A percentile compares a stretch with the other conserved stretches of the same genome.
Conservation (phyloP, 2,113 vertebrate genomes). For the Polyodon spathula region DNA sequence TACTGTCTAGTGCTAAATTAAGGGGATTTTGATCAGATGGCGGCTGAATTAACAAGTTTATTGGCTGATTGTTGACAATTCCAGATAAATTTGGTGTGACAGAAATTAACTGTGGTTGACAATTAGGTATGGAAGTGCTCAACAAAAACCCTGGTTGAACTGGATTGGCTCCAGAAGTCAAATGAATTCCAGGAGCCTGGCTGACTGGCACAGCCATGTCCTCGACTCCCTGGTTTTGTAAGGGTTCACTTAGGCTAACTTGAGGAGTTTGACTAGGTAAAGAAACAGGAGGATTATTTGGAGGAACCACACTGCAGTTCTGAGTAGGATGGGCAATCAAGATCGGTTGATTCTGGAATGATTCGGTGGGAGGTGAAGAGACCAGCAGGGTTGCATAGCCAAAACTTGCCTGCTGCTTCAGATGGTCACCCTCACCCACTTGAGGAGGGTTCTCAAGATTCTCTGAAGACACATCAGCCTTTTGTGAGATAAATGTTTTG, state of each 20-base stretch:
- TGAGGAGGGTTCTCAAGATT: slow-evolving; percentile 93
- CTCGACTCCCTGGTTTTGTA: slow-evolving; percentile 38
- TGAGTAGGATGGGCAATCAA: slow-evolving; percentile 81
- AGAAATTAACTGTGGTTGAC: slow-evolving; percentile 41
- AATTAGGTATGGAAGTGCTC: slow-evolving; percentile 38
- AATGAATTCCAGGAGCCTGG: slow-evolving; percentile 25
- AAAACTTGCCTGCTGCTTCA: slow-evolving; percentile 66
- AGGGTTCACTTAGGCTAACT: slow-evolving; percentile 47
- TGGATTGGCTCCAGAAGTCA: slow-evolving; percentile 34
- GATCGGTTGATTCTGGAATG: slow-evolving; percentile 71
- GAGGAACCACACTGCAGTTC: slow-evolving; percentile 64
- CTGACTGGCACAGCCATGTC: slow-evolving; percentile 32
- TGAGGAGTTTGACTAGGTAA: slow-evolving; percentile 44
- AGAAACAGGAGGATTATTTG: slow-evolving; percentile 44
- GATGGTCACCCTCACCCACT: slow-evolving; percentile 63
- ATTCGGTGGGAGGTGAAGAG: slow-evolving; percentile 62
- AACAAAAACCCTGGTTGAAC: slow-evolving; percentile 32
- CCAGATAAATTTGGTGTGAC: slow-evolving; percentile 44
- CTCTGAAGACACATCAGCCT: slow-evolving; percentile 59
- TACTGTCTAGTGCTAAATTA: slow-evolving; percentile 58
- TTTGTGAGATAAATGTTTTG: slow-evolving; percentile 17
- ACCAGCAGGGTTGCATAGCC: slow-evolving; percentile 80
- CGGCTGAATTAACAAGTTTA: slow-evolving; percentile 28
- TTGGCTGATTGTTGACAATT: slow-evolving; percentile 27
- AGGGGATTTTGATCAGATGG: slow-evolving; percentile 43